Evolutionary conservation across 2,888 invertebrate species (phyloP).

Genomic region (Chesias legatella): DNA sequence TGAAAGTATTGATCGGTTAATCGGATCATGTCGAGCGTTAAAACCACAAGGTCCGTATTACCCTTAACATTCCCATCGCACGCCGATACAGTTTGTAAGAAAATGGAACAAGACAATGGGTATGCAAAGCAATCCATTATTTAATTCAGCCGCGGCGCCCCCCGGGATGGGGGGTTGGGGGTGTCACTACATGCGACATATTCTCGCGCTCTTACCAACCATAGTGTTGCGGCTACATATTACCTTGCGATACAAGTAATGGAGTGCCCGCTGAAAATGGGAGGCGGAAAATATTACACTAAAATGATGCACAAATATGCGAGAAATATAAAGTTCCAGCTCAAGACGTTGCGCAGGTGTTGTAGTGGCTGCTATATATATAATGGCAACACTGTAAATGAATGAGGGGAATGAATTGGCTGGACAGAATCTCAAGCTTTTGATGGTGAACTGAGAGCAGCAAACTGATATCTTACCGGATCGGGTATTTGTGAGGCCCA

Average conservation of each 20-base stretch:
- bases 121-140: constrained; percentile 59
- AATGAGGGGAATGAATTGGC: too few relatives aligned
- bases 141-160: constrained; percentile 49
- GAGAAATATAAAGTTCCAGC: neutral
- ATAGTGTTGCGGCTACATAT: constrained; percentile 53
- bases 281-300: constrained; percentile 35
- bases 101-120: constrained; percentile 33
- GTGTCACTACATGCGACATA: constrained; percentile 65
- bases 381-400: too few relatives aligned
- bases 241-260: constrained; percentile 58
- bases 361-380: constrained; percentile 15
- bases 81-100: constrained; percentile 1
- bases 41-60: constrained; percentile 4
- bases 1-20: too few relatives aligned
- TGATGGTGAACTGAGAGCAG: too few relatives aligned
- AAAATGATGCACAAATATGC: constrained; percentile 25
- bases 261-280: constrained; percentile 49
- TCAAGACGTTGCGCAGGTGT: neutral
- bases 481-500: too few relatives aligned
- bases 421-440: too few relatives aligned
- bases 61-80: neutral
- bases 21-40: neutral
- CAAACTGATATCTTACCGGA: too few relatives aligned
- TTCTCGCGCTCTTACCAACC: constrained; percentile 61
- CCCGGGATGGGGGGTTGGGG: constrained; percentile 41